phyloP scores from a whole-genome alignment of 2,113 vertebrate species.

The Nettapus auritus region DNA sequence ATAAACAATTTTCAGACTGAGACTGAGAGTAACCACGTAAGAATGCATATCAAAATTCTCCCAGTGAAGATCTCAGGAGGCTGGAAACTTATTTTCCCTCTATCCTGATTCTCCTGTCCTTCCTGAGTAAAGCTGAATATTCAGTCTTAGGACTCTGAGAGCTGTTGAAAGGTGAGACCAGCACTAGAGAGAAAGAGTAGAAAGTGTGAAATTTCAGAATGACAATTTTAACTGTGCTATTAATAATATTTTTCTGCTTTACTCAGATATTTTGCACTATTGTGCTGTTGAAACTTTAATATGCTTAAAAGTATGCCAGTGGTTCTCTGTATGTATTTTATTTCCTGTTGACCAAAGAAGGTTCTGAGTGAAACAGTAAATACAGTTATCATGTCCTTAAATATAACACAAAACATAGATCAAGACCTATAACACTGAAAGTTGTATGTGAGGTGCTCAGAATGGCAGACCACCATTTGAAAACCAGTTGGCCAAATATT shows the following conservation, averaged over 20 bases:
- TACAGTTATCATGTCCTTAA: background rate
- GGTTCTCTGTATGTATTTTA: rapidly evolving
- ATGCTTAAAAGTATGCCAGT: background rate
- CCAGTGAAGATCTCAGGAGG: background rate
- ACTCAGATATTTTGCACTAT: background rate
- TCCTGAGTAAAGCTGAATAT: background rate
- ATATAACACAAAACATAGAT: background rate
- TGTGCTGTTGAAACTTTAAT: background rate
- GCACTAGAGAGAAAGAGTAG: background rate
- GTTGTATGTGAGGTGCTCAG: background rate
- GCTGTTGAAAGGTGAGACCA: background rate
- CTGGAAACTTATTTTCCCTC: background rate
- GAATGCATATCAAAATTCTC: background rate
- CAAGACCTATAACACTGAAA: background rate
- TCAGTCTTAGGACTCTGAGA: background rate
- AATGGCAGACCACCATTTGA: background rate
- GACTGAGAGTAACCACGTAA: background rate
- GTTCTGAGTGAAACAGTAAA: background rate
- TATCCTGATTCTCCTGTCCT: background rate
- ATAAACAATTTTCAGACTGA: background rate
- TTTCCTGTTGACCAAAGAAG: background rate
- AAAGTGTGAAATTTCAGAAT: background rate
- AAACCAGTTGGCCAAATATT: background rate
- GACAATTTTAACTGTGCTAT: background rate
- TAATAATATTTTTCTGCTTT: background rate